Evolutionary conservation across 2,888 invertebrate species (phyloP).

Genomic region (Stramonita haemastoma): DNA sequence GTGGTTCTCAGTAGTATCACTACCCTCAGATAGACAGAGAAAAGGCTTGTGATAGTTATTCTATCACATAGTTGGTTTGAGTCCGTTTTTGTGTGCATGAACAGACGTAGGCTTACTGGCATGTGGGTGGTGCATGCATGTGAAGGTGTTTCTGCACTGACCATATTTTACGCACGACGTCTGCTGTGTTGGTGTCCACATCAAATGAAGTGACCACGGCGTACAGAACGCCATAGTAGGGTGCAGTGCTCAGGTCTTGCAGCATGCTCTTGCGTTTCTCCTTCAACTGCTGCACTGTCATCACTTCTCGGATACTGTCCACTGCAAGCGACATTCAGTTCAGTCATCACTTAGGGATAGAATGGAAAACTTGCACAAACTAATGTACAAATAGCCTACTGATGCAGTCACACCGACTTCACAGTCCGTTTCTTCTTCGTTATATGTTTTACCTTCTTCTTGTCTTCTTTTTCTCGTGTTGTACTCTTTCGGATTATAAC

Average conservation of each 20-base stretch:
- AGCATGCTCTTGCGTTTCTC: constrained; percentile 48
- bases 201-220: constrained; percentile 69
- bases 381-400: not conserved
- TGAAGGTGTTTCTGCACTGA: constrained; percentile 43
- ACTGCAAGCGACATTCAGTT: constrained; percentile 51
- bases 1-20: no score
- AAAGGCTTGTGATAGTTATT: no score
- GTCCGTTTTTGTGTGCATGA: not conserved
- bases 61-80: not conserved
- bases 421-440: not conserved
- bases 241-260: not conserved
- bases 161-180: constrained; percentile 64
- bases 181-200: constrained; percentile 63
- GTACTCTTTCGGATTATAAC: no score
- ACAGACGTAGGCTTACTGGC: not conserved
- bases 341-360: not conserved
- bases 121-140: not conserved
- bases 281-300: constrained; percentile 57
- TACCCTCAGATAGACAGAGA: no score
- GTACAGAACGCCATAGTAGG: constrained; percentile 64
- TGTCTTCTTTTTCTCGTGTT: no score
- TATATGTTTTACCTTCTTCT: no score
- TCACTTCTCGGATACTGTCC: constrained; percentile 56
- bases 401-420: not conserved
- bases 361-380: not conserved